Conservation (phyloP, 2,797 vertebrate species). For the Alosa sapidissima region DNA sequence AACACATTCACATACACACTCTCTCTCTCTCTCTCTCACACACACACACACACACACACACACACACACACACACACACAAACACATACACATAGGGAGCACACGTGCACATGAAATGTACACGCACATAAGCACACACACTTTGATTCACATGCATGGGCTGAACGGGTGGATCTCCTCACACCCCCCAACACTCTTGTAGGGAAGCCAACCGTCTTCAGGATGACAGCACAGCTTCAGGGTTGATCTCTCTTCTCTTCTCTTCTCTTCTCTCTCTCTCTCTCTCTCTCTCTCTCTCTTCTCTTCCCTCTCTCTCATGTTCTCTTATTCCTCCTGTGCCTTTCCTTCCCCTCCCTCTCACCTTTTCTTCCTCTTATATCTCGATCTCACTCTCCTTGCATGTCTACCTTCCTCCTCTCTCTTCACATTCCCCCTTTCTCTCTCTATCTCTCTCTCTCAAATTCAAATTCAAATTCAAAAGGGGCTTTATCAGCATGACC, state of each 20-base stretch:
- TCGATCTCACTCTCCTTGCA: not conserved
- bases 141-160: not conserved
- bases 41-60: not conserved
- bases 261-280: not conserved
- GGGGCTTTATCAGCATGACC: too few relatives aligned
- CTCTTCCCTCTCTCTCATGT: not conserved
- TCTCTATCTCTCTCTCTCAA: not conserved
- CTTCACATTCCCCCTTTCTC: conserved; percentile 8
- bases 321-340: too few relatives aligned
- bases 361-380: not conserved
- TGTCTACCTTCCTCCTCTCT: too few relatives aligned
- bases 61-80: not conserved
- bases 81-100: not conserved
- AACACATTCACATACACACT: conserved; percentile 61
- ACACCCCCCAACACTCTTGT: not conserved
- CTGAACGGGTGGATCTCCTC: not conserved
- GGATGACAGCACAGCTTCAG: not conserved
- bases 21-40: not conserved
- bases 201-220: not conserved
- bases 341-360: too few relatives aligned
- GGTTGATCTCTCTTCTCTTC: not conserved
- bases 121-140: not conserved
- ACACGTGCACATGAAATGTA: not conserved
- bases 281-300: not conserved
- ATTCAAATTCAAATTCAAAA: too few relatives aligned